A percentile compares a stretch with the other conserved stretches of the same genome.
These are phyloP conservation scores for Glyphotaelius pellucidus DNA, from an alignment of 2,888 invertebrate species.

Conservation along the genomic window DNA sequence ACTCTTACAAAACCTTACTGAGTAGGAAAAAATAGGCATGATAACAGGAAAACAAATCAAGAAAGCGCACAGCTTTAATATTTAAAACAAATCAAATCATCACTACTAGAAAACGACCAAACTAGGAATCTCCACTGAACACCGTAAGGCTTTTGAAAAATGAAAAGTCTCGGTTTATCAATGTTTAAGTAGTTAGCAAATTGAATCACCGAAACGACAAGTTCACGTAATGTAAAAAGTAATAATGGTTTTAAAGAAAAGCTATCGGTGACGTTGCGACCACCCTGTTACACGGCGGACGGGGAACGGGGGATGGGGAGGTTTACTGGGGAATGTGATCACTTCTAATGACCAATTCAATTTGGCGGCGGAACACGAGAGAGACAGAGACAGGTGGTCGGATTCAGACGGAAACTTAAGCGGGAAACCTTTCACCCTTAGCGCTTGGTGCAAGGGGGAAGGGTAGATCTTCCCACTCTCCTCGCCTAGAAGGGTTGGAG, in stretches of 20 bases:
- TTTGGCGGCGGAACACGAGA: constrained; percentile 52
- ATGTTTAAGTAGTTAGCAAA: neutral
- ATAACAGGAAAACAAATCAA: neutral
- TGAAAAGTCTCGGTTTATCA: neutral
- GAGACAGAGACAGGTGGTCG: constrained; percentile 50
- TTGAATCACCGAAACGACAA: neutral
- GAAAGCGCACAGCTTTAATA: too few species aligned
- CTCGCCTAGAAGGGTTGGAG: constrained; percentile 32
- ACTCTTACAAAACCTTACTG: neutral
- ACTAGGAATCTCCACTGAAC: too few species aligned
- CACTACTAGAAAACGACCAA: neutral
- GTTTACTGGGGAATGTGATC: constrained; percentile 53
- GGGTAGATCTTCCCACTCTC: neutral
- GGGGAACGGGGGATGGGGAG: constrained; percentile 34
- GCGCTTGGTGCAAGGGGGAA: constrained; percentile 22
- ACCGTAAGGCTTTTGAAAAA: neutral
- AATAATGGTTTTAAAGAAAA: neutral
- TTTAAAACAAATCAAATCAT: neutral
- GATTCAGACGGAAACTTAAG: constrained; percentile 16
- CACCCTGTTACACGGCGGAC: constrained; percentile 3
- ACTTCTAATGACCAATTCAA: constrained; percentile 62
- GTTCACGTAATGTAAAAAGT: neutral
- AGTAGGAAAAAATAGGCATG: neutral
- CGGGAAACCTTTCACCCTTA: constrained; percentile 47
- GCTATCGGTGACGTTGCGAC: neutral